Base-by-base conservation (phyloP, 1,140 invertebrate genomes). In the Polyergus mexicanus region DNA sequence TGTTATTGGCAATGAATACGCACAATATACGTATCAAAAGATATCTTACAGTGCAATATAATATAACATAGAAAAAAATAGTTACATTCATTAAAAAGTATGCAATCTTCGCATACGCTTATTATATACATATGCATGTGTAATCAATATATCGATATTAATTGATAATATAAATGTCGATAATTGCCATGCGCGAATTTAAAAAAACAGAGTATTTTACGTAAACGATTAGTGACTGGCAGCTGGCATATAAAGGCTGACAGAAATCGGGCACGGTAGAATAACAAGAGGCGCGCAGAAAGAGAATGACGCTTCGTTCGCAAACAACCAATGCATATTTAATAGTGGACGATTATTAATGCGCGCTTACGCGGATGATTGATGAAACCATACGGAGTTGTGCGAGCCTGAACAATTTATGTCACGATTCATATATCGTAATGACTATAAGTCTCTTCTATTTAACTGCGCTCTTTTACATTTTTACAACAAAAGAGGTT, bases 291-390 rank as follows among this genome's bases (percentile, higher is more conserved):
- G 19, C 22, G 41, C 6, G 8, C 35, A 76, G 38, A 69, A 25
- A 32, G 60, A 69, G 65, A 78, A 69, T 66, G 74, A 69, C 78
- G 47, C 44, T 41, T 77, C 86, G 62, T 72, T 69, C 44, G 77
- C 91, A 90, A 93, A 92, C 88, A 88, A 86, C 87, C 81, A 92
- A 92, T 92, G 89, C 92, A 91, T 92, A 92, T 92, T 92, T 92
- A 90, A 93, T 93, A 90, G 88, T 86, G 72, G 87, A 85, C 92
- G 90, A 92, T 92, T 92, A 92, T 92, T 92, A 93, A 92, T 92
- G 90, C 86, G 84, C 89, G 91, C 89, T 92, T 92, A 92, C 72
- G 71, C 81, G 72, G 72, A 80, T 92, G 92, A 93, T 92, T 92
- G 91, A 93, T 92, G 92, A 88, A 92, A 92, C 84, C 22, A 35